Base-by-base conservation (phyloP, 2,113 vertebrate genomes). In the Butorides virescens region DNA sequence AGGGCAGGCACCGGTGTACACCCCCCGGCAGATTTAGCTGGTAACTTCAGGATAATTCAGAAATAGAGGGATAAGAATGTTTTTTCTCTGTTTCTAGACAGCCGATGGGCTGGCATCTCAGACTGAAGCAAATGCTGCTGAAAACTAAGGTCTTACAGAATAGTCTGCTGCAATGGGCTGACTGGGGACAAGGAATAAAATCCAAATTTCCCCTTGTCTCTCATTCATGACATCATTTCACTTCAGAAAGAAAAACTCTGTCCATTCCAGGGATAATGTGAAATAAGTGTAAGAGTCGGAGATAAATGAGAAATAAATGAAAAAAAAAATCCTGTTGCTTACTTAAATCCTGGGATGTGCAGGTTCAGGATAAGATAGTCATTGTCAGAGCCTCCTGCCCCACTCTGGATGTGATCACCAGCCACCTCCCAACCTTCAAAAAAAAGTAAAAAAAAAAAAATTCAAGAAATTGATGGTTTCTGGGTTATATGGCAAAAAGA, bases 291-390 rank as follows among this genome's bases (percentile, higher is more conserved):
- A 62, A 70, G 13, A 84, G 22, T 21, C 14, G 62, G 21, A 79
- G 26, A 55, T 65, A 49, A 66, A 84, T n/a, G 30, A 74, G n/a
- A 90, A 86, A 68, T 4, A 66, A 8, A 55, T 65, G 4, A 11
- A 21, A 29, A 90, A 72, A 86, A 70, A 86, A 80, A 39, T 20
- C 4, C 15, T 34, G 25, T 89, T 90, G 65, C 99, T 98, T 97
- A 99, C 99, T 99, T 99, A 97, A 99, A 99, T 95, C 99, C 99
- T 6, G 99, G 99, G 52, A 99, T 97, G n/a, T 99, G 98, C 75
- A 99, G 98, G 89, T 99, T 99, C 95, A 99, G 97, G 85, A 99
- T 99, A 87, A 99, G 99, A 95, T 99, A 99, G 95, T 99, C 99
- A 78, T 99, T 99, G 96, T 99, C 99, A 1, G 99, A 99, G 85